phyloP scores from a whole-genome alignment of 2,113 vertebrate genomes.

The Salvator merianae region DNA sequence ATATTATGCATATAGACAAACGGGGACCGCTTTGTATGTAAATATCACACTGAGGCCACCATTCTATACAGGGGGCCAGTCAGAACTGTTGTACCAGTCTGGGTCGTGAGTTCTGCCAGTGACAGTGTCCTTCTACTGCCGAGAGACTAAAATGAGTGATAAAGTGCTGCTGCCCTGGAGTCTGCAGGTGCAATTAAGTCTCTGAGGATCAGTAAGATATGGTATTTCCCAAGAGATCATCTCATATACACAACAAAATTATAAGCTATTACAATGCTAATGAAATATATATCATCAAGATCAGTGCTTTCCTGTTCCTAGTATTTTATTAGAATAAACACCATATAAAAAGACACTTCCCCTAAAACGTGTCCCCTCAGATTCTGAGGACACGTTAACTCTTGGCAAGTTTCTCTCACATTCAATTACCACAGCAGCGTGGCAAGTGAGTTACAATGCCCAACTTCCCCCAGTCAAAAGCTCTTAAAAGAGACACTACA shows the following conservation, averaged over 20 bases:
- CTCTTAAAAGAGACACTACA: no score
- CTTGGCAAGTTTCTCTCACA: background rate
- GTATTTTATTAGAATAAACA: background rate
- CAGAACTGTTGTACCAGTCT: background rate
- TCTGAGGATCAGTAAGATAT: background rate
- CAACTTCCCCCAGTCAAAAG: background rate
- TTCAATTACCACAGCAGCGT: background rate
- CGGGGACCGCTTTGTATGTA: background rate
- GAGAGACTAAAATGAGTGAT: background rate
- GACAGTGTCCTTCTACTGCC: background rate
- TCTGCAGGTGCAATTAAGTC: background rate
- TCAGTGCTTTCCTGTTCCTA: background rate
- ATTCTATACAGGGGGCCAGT: background rate
- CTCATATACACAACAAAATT: background rate
- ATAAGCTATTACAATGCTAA: background rate
- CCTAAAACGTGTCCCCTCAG: background rate
- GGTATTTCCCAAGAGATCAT: background rate
- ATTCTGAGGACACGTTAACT: no score
- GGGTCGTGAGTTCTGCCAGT: background rate
- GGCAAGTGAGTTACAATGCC: background rate
- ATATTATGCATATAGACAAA: background rate
- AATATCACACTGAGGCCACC: background rate
- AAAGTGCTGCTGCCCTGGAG: no score
- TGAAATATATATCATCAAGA: no score
- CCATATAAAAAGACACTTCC: background rate